These are phyloP conservation scores for Anoplolepis gracilipes DNA, from an alignment of 1,140 invertebrate species.

Conservation along the genomic window DNA sequence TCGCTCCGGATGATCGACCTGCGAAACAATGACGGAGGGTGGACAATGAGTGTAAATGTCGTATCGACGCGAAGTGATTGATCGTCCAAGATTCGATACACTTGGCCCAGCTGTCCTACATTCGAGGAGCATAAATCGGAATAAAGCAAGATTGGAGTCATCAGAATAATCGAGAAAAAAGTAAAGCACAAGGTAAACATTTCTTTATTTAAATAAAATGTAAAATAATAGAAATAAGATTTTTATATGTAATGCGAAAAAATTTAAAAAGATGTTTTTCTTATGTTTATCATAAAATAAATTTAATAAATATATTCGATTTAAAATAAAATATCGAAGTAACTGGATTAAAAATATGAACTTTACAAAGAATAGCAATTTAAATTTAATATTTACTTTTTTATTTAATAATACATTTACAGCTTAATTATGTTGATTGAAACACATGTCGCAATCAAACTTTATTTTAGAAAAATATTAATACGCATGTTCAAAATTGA, in stretches of 20 bases:
- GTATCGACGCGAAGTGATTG: conserved; percentile 40
- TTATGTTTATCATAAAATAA: not conserved
- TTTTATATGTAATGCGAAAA: not conserved
- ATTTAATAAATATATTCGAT: too few species aligned
- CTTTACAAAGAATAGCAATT: too few species aligned
- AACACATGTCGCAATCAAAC: not conserved
- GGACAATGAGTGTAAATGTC: conserved; percentile 61
- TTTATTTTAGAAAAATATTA: not conserved
- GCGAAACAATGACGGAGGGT: conserved; percentile 61
- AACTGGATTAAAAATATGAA: too few species aligned
- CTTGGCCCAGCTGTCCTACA: conserved; percentile 60
- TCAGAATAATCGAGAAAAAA: not conserved
- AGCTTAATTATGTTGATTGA: not conserved
- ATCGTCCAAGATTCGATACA: conserved; percentile 49
- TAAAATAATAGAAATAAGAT: not conserved
- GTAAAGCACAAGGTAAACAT: not conserved
- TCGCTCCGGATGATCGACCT: conserved; percentile 72
- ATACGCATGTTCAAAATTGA: not conserved
- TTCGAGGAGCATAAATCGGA: conserved; percentile 17
- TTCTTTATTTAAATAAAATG: not conserved
- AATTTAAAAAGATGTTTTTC: conserved; percentile 7
- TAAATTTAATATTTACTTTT: too few species aligned
- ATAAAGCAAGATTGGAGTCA: not conserved
- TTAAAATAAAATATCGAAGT: too few species aligned
- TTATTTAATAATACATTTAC: too few species aligned